A percentile compares a stretch with the other conserved stretches of the same genome.
These are phyloP conservation scores for Chloroceryle amazona DNA, from an alignment of 2,797 vertebrate species.

Conservation along the genomic window DNA sequence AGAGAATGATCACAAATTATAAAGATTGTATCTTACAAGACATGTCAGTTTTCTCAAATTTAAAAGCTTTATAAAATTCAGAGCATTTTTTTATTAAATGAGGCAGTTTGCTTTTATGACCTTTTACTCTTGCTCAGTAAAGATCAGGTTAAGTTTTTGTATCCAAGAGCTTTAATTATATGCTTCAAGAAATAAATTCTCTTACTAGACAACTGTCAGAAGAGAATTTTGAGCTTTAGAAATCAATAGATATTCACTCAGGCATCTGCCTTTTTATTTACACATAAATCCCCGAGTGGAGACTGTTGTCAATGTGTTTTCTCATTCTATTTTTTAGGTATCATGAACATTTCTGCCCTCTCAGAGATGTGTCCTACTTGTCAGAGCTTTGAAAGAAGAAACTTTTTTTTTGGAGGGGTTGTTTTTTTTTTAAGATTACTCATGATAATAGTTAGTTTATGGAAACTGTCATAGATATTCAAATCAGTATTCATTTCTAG, in stretches of 20 bases:
- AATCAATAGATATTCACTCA: background rate
- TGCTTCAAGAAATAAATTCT: constrained; percentile 21
- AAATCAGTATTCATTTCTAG: background rate
- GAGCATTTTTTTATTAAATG: background rate
- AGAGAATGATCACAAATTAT: background rate
- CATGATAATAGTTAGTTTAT: background rate
- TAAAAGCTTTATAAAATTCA: background rate
- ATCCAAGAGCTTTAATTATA: background rate
- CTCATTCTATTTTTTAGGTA: background rate
- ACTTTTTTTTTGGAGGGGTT: background rate
- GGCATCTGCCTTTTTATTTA: background rate
- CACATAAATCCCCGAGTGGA: background rate
- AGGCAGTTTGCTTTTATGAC: background rate
- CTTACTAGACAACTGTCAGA: background rate
- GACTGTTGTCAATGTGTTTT: background rate
- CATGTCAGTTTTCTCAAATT: background rate
- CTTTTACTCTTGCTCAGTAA: background rate
- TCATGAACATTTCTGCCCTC: background rate
- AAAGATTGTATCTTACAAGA: background rate
- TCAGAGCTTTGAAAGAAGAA: background rate
- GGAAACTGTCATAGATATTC: background rate
- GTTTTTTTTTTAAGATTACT: background rate
- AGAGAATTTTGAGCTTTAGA: background rate
- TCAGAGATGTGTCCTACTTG: background rate
- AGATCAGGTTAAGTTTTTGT: background rate